Evolutionary conservation across 1,140 invertebrate genomes (phyloP).

Genomic region (Sitobion miscanthi): DNA sequence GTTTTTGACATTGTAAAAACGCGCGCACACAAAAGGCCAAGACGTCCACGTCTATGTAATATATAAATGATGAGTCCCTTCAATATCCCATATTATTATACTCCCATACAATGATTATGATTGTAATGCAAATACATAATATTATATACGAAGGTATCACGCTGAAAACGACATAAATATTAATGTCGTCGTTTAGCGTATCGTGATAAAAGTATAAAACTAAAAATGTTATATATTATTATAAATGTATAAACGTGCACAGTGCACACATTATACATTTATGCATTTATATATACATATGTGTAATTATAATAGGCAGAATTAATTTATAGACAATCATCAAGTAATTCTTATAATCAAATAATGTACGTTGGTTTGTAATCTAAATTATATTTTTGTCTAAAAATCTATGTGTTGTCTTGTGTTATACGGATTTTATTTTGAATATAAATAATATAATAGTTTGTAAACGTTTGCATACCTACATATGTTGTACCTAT

Average conservation of each 20-base stretch:
- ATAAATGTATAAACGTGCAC: neutral
- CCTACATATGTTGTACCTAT: neutral
- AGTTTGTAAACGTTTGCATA: neutral
- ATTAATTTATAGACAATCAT: neutral
- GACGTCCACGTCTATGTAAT: neutral
- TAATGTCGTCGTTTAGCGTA: neutral
- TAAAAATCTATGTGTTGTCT: neutral
- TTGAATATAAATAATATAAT: neutral
- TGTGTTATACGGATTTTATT: neutral
- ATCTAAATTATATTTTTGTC: neutral
- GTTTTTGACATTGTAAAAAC: neutral
- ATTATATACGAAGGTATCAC: neutral
- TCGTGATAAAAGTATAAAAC: neutral
- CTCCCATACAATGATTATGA: neutral
- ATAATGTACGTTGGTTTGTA: neutral
- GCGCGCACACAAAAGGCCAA: neutral
- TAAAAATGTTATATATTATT: neutral
- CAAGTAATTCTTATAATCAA: neutral
- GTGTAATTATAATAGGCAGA: neutral
- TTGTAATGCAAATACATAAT: neutral
- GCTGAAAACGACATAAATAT: neutral
- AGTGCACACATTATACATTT: neutral
- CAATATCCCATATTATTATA: neutral
- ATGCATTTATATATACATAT: neutral
- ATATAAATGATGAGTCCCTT: neutral